phyloP scores from a whole-genome alignment of 2,888 invertebrate genomes.

The Chironomus tentans region DNA sequence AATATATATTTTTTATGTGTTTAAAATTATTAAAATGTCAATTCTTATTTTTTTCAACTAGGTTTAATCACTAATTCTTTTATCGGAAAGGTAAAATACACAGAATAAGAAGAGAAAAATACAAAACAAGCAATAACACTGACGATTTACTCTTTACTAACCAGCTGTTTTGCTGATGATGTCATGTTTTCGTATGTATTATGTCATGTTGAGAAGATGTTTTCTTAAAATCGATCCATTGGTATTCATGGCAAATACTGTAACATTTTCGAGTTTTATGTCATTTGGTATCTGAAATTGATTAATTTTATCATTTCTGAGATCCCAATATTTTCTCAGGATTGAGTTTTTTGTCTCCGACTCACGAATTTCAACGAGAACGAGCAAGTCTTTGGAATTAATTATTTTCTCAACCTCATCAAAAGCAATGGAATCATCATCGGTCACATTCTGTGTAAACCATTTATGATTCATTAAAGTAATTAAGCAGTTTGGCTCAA shows the following conservation, averaged over 20 bases:
- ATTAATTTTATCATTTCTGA: not conserved
- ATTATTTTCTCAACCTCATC: slow-evolving; percentile 12
- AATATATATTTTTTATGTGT: not conserved
- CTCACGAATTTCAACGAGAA: slow-evolving; percentile 37
- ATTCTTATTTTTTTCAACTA: too few relatives aligned
- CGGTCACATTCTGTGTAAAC: slow-evolving; percentile 32
- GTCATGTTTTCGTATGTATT: not conserved
- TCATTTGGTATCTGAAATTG: slow-evolving; percentile 25
- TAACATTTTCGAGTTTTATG: not conserved
- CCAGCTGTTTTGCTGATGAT: not conserved
- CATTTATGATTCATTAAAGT: slow-evolving; percentile 39
- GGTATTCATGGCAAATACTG: slow-evolving; percentile 27
- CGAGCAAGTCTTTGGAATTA: slow-evolving; percentile 29
- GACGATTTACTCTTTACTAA: not conserved
- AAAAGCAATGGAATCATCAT: not conserved
- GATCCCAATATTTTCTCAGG: slow-evolving; percentile 12
- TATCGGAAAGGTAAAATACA: not conserved
- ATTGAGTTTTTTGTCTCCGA: slow-evolving; percentile 33
- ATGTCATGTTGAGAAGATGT: not conserved
- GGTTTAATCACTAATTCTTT: not conserved
- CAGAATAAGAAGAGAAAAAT: not conserved
- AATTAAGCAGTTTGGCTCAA: slow-evolving; percentile 37
- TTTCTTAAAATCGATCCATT: slow-evolving; percentile 20
- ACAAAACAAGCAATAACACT: not conserved
- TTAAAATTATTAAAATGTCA: not conserved